Percentiles rank a stretch among this genome's conserved stretches.
Conservation (phyloP, 2,888 invertebrate species). For the Dolichomitus sp. region DNA sequence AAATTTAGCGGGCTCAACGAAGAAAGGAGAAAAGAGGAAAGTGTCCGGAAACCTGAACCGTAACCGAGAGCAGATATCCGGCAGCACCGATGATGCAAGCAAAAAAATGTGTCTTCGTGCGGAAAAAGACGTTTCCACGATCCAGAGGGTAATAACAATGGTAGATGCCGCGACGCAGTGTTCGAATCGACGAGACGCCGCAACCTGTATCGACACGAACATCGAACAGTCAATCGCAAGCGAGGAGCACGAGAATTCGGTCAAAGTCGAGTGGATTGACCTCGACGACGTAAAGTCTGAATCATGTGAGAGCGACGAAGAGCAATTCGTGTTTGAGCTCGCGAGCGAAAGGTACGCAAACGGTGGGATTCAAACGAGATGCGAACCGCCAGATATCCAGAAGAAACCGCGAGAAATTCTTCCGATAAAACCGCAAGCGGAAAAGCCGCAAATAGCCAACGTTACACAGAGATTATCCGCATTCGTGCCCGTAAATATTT, state of each 20-base stretch:
- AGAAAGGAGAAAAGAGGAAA: conserved; percentile 51
- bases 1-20: background rate
- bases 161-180: conserved; percentile 79
- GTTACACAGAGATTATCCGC: conserved; percentile 73
- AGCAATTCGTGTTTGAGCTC: conserved; percentile 25
- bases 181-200: conserved; percentile 66
- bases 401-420: background rate
- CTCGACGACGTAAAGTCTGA: conserved; percentile 76
- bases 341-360: background rate
- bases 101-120: conserved; percentile 29
- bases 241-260: conserved; percentile 23
- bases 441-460: conserved; percentile 15
- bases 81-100: background rate
- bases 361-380: conserved; percentile 4
- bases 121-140: conserved; percentile 6
- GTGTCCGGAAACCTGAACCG: background rate
- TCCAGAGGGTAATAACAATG: conserved; percentile 64
- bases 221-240: background rate
- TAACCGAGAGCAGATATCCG: conserved; percentile 11
- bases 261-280: conserved; percentile 73
- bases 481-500: conserved; percentile 81
- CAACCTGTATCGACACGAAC: conserved; percentile 68
- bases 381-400: background rate
- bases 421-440: background rate
- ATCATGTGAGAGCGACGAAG: conserved; percentile 64